Evolutionary conservation across 2,797 vertebrate species (phyloP).

Genomic region (Poeciliopsis presidionis): DNA sequence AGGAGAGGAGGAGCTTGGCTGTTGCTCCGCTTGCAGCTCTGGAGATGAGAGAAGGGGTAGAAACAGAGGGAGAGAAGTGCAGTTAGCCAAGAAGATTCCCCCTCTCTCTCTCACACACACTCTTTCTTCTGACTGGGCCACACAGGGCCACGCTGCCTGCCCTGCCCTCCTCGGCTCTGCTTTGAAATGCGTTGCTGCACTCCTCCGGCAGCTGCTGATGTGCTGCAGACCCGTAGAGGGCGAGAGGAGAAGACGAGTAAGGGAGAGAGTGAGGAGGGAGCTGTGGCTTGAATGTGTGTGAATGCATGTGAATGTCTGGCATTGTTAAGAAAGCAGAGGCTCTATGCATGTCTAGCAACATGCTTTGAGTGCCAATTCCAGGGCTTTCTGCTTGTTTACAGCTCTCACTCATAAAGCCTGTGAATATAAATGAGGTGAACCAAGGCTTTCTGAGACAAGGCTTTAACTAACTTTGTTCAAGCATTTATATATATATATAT

Average conservation of each 20-base stretch:
- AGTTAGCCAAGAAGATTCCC: constrained; percentile 58
- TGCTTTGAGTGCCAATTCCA: constrained; percentile 60
- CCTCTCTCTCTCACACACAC: constrained; percentile 20
- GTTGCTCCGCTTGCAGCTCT: constrained; percentile 88
- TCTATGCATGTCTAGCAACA: constrained; percentile 42
- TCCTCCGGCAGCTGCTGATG: constrained; percentile 70
- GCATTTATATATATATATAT: neutral
- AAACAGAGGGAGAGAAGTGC: constrained; percentile 43
- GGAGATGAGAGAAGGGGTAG: constrained; percentile 35
- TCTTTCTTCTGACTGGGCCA: constrained; percentile 57
- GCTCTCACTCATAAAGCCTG: constrained; percentile 65
- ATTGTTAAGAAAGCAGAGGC: constrained; percentile 60
- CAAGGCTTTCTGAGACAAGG: constrained; percentile 32
- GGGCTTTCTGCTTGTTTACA: constrained; percentile 71
- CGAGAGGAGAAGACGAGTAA: constrained; percentile 33
- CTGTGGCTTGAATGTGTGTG: constrained; percentile 27
- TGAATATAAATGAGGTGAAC: constrained; percentile 72
- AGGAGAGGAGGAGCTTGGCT: constrained; percentile 92
- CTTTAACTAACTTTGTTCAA: constrained; percentile 34
- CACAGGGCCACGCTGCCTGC: constrained; percentile 63
- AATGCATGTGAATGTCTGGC: constrained; percentile 60
- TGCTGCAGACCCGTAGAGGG: constrained; percentile 63
- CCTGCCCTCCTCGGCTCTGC: constrained; percentile 54
- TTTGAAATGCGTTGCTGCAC: constrained; percentile 63
- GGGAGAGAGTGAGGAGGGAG: constrained; percentile 33